phyloP scores from a whole-genome alignment of 2,888 invertebrate genomes.

The Neoaliturus tenellus region DNA sequence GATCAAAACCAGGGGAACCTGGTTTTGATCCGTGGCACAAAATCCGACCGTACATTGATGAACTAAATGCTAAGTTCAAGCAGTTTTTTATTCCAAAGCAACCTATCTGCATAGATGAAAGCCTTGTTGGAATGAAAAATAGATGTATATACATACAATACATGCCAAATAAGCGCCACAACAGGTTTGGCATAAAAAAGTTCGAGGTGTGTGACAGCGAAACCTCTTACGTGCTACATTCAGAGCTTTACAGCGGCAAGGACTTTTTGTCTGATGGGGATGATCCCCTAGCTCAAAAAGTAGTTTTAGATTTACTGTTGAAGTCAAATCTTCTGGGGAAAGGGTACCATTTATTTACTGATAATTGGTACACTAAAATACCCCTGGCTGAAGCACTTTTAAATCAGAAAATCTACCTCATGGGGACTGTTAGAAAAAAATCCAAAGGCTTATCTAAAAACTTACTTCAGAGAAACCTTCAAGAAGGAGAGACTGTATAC shows the following conservation, averaged over 20 bases:
- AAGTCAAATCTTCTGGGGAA: slow-evolving; percentile 38
- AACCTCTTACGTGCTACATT: slow-evolving; percentile 39
- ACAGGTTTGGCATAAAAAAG: slow-evolving; percentile 29
- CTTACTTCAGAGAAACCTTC: slow-evolving; percentile 8
- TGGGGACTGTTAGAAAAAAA: slow-evolving; percentile 52
- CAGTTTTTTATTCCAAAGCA: slow-evolving; percentile 43
- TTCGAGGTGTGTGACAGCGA: slow-evolving; percentile 45
- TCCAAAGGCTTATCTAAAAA: slow-evolving; percentile 42
- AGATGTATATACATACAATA: slow-evolving; percentile 43
- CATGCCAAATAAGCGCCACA: slow-evolving; percentile 50
- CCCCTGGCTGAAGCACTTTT: slow-evolving; percentile 34
- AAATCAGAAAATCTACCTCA: slow-evolving; percentile 29
- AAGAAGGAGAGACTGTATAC: slow-evolving; percentile 34
- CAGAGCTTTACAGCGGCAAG: slow-evolving; percentile 52
- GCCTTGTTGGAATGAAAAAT: slow-evolving; percentile 54
- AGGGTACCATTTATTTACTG: slow-evolving; percentile 40
- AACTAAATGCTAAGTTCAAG: slow-evolving; percentile 39
- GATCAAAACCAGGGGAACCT: slow-evolving; percentile 23
- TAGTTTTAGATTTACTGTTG: slow-evolving; percentile 44
- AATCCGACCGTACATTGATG: slow-evolving; percentile 47
- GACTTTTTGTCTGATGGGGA: slow-evolving; percentile 18
- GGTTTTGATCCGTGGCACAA: slow-evolving; percentile 56
- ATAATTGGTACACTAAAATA: slow-evolving; percentile 51
- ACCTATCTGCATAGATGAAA: slow-evolving; percentile 46
- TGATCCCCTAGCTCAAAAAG: slow-evolving; percentile 50